Conservation (phyloP, 2,113 vertebrate genomes). For the Mirounga angustirostris region DNA sequence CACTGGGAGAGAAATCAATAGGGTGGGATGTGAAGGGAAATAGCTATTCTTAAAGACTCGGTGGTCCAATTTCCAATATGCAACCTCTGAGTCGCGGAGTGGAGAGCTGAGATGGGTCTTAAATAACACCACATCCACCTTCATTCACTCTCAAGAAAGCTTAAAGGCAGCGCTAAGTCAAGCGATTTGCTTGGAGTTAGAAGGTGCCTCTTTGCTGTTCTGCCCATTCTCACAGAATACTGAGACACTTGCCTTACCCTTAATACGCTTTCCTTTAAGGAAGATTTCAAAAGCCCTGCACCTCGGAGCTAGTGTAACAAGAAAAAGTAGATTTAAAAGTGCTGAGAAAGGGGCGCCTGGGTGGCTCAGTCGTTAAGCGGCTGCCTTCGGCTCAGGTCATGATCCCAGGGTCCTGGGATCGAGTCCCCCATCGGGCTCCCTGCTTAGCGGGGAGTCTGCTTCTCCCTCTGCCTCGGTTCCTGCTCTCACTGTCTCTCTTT, state of each 20-base stretch:
- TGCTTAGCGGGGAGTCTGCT: no score
- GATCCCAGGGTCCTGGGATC: no score
- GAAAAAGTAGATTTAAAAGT: constrained; percentile 4
- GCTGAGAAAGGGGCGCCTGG: not conserved
- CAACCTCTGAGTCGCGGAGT: not conserved
- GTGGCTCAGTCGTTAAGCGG: no score
- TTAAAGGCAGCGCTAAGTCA: not conserved
- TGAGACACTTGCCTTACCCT: not conserved
- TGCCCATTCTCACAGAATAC: not conserved
- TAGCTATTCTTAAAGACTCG: not conserved
- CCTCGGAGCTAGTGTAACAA: not conserved
- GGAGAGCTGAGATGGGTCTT: not conserved
- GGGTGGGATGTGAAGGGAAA: not conserved
- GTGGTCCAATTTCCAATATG: not conserved
- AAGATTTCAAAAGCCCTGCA: not conserved
- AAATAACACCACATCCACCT: not conserved
- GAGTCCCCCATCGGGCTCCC: no score
- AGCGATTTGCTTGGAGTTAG: not conserved
- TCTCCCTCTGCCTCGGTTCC: no score
- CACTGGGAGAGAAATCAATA: constrained; percentile 46
- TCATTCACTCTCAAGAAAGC: not conserved
- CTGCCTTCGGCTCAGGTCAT: no score
- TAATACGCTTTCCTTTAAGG: not conserved
- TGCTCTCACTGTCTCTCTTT: no score
- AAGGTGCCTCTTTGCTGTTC: not conserved